Evolutionary conservation across 2,113 vertebrate species (phyloP), one percentile per base, ranked within the genome.

Genomic region (Daphoenositta chrysoptera): DNA sequence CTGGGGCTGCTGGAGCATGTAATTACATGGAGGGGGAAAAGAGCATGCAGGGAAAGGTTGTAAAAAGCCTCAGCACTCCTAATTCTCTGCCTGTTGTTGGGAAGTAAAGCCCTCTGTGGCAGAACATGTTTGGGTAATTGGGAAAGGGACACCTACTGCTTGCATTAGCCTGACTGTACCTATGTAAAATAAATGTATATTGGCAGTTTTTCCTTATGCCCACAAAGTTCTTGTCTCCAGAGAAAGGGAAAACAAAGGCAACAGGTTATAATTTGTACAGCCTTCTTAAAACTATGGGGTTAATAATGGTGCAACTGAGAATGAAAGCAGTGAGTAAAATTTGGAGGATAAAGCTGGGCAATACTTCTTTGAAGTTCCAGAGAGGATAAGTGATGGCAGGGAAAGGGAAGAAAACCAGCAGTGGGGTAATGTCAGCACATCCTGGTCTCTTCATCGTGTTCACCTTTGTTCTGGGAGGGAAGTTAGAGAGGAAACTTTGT

Each of bases 41-140:
- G 71, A 94, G 35, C 60, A 6, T 3, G 64, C 60, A 68, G 64
- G 47, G 85, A 96, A 92, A 90, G 60, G 79, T 63, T 95, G 96
- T 87, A 7, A 37, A 69, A 92, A 95, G 87, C 95, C 94, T 96
- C 81, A 87, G 94, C 91, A 93, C 84, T 95, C 78, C 81, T 45
- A 64, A 69, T 96, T 92, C 86, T 76, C 63, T 94, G 57, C 48
- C 58, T 90, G 81, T 37, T 77, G 37, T 73, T 47, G 54, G 79
- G 30, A 80, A 86, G 87, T 13, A 23, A 83, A 91, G 79, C 27
- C 63, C 50, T 95, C 39, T 56, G 87, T 93, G 88, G 64, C 75
- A 90, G 76, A 93, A 90, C 47, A 20, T 40, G 66, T 80, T 95
- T 94, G 71, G 68, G 76, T 94, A 93, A 96, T 83, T 96, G 75